Conservation (phyloP, 2,113 vertebrate species). For the Cygnus buccinator region DNA sequence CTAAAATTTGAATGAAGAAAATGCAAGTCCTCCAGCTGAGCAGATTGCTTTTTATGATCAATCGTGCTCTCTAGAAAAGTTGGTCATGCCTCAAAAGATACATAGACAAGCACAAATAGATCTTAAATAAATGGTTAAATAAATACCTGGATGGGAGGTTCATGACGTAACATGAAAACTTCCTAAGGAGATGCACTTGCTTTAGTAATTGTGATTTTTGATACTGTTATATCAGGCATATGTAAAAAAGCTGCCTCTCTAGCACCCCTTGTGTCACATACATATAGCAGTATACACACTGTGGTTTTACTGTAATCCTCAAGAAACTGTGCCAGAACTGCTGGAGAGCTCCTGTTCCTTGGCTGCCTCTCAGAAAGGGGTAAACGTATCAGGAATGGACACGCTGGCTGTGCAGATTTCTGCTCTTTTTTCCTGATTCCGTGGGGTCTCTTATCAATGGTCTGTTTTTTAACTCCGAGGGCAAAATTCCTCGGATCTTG, state of each 20-base stretch:
- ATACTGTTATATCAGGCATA: too few species aligned
- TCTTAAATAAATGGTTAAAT: neutral
- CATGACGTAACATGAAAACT: neutral
- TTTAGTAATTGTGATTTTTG: rapidly evolving
- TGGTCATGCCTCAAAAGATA: neutral
- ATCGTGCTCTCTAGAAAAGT: neutral
- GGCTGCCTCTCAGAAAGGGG: neutral
- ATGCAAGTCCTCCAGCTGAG: rapidly evolving
- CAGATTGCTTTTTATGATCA: rapidly evolving
- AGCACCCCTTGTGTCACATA: rapidly evolving
- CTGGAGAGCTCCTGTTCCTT: neutral
- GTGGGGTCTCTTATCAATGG: rapidly evolving
- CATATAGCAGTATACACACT: rapidly evolving
- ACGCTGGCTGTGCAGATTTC: neutral
- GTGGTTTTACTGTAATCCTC: neutral
- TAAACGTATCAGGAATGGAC: rapidly evolving
- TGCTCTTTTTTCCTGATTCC: neutral
- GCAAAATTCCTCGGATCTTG: rapidly evolving
- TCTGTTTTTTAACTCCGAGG: neutral
- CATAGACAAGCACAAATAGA: neutral
- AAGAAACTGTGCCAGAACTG: neutral
- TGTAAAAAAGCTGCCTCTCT: rapidly evolving
- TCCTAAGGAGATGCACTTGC: neutral
- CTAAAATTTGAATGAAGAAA: neutral
- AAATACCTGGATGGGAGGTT: rapidly evolving